Conservation (phyloP, 2,113 vertebrate genomes). For the Chamaea fasciata region DNA sequence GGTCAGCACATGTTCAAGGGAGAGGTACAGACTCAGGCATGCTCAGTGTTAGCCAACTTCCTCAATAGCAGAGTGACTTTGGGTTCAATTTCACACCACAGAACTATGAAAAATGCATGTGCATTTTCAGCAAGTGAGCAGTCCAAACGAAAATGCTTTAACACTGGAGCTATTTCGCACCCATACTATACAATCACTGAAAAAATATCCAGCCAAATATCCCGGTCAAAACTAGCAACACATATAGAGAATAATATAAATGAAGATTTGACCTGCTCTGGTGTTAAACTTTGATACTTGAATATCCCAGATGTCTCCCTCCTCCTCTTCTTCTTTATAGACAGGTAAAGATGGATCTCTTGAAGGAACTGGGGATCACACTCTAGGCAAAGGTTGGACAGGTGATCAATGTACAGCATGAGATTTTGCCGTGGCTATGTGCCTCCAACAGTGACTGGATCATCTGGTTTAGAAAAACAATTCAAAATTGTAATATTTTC, state of each 20-base stretch:
- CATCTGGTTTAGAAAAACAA: constrained; percentile 81
- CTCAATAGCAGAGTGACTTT: not conserved
- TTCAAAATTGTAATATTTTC: constrained; percentile 58
- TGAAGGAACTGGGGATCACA: constrained; percentile 81
- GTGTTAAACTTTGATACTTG: constrained; percentile 79
- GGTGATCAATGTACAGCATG: constrained; percentile 88
- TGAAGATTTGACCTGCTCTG: constrained; percentile 82
- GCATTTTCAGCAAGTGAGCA: not conserved
- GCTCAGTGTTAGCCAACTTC: not conserved
- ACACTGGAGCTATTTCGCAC: not conserved
- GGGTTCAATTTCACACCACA: not conserved
- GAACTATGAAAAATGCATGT: not conserved
- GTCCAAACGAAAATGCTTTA: not conserved
- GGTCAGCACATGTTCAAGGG: not conserved
- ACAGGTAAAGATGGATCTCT: constrained; percentile 82
- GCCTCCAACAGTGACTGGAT: constrained; percentile 93
- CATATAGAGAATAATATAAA: constrained; percentile 62
- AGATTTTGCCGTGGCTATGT: constrained; percentile 89
- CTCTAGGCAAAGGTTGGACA: constrained; percentile 89
- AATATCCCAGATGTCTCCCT: constrained; percentile 79
- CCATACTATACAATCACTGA: not conserved
- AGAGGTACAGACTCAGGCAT: not conserved
- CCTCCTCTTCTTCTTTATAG: constrained; percentile 81
- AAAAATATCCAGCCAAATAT: not conserved
- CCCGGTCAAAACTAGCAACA: not conserved